phyloP scores from a whole-genome alignment of 2,797 vertebrate species.

The Limnodromus scolopaceus region DNA sequence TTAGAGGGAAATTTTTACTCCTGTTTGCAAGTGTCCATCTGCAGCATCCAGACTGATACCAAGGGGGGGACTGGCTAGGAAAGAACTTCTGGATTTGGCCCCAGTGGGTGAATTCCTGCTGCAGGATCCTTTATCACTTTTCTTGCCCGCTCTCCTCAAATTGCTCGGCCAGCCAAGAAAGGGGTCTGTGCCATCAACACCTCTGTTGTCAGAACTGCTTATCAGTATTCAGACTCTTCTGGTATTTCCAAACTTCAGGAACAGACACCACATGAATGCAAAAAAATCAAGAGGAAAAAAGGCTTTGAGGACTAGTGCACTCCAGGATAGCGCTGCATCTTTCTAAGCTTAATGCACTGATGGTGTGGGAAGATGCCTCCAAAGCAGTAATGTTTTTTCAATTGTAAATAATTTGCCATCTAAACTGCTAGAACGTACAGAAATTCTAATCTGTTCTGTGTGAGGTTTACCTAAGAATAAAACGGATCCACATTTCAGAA shows the following conservation, averaged over 20 bases:
- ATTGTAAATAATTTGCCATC: neutral
- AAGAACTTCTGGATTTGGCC: neutral
- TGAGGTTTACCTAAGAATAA: neutral
- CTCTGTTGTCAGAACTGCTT: constrained; percentile 14
- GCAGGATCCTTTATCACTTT: neutral
- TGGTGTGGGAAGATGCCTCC: neutral
- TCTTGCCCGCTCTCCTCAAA: neutral
- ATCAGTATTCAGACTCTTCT: neutral
- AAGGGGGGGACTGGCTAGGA: neutral
- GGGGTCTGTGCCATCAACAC: neutral
- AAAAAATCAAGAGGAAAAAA: neutral
- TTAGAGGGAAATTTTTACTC: neutral
- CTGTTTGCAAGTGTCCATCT: neutral
- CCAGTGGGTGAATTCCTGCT: neutral
- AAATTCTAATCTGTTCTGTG: neutral
- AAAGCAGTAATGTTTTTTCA: neutral
- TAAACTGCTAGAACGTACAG: neutral
- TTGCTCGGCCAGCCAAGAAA: neutral
- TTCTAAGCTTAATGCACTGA: neutral
- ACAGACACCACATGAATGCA: neutral
- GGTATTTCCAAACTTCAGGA: neutral
- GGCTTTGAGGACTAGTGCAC: neutral
- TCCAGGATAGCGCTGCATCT: neutral
- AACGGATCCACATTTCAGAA: neutral
- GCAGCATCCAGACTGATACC: neutral